Percentiles rank a stretch among this genome's conserved stretches.
These are phyloP conservation scores for Stictocephala bisonia DNA, from an alignment of 2,888 invertebrate species.

Conservation along the genomic window DNA sequence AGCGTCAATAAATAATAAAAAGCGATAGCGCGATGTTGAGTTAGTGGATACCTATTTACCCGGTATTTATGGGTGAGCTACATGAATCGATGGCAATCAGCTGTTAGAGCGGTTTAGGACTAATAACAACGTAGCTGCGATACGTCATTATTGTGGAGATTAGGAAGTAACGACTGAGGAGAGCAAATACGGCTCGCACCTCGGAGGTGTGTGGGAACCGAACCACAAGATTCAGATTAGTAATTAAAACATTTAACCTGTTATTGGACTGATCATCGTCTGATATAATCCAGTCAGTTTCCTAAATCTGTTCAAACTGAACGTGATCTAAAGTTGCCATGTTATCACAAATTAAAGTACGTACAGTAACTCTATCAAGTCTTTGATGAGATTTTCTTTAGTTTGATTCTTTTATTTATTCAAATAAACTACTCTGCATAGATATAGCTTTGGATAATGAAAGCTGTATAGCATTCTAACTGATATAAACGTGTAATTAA, in stretches of 20 bases:
- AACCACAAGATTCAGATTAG: neutral
- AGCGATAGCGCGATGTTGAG: conserved; percentile 23
- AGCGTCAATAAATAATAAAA: conserved; percentile 32
- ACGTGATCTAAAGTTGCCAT: too few relatives aligned
- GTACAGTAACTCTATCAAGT: too few relatives aligned
- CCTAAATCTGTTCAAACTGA: too few relatives aligned
- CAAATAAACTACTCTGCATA: too few relatives aligned
- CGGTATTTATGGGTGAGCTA: conserved; percentile 32
- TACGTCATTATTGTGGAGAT: conserved; percentile 34
- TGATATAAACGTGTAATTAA: too few relatives aligned
- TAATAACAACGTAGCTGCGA: conserved; percentile 34
- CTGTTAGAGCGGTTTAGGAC: conserved; percentile 38
- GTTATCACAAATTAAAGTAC: too few relatives aligned
- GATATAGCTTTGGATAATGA: too few relatives aligned
- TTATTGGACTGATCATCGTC: conserved; percentile 31
- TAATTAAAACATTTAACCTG: conserved; percentile 40
- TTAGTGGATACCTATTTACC: conserved; percentile 29
- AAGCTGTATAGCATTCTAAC: too few relatives aligned
- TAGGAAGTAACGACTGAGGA: conserved; percentile 42
- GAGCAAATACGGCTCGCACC: conserved; percentile 41
- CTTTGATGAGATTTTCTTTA: too few relatives aligned
- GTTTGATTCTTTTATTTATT: too few relatives aligned
- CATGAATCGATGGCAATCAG: conserved; percentile 29
- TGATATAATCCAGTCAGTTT: too few relatives aligned
- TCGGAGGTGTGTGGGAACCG: conserved; percentile 32